phyloP scores from a whole-genome alignment of 2,797 vertebrate species.

The Chaenodraco wilsoni region DNA sequence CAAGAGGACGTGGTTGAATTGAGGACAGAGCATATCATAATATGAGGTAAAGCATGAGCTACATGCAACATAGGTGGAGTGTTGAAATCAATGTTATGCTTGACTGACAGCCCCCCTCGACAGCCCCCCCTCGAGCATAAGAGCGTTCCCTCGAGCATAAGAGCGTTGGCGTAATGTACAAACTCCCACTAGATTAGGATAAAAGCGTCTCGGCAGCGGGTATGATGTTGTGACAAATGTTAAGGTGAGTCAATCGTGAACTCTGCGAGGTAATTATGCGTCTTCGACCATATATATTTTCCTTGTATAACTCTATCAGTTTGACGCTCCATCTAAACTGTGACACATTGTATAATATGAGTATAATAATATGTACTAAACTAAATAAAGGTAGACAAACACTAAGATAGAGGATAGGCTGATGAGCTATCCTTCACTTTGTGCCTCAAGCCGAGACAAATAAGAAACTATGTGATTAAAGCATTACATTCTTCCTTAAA shows the following conservation, averaged over 20 bases:
- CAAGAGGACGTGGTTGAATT: neutral
- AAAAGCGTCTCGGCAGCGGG: slow-evolving; percentile 5
- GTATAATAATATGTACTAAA: neutral
- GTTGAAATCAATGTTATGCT: slow-evolving; percentile 39
- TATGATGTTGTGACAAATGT: slow-evolving; percentile 10
- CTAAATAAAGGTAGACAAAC: neutral
- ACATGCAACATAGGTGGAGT: slow-evolving; percentile 3
- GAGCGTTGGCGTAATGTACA: neutral
- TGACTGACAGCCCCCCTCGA: slow-evolving; percentile 36
- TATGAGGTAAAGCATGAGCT: slow-evolving; percentile 25
- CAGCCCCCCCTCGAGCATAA: too few species aligned
- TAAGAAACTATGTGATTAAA: neutral
- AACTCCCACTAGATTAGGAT: slow-evolving; percentile 15
- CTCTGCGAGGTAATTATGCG: neutral
- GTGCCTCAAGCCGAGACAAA: slow-evolving; percentile 5
- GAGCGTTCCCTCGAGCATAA: neutral
- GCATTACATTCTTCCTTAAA: neutral
- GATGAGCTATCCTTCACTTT: neutral
- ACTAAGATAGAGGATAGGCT: slow-evolving; percentile 7
- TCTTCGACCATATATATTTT: neutral
- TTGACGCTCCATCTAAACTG: neutral
- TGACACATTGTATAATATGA: neutral
- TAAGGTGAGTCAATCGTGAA: neutral
- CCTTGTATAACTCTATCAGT: neutral
- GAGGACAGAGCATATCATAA: slow-evolving; percentile 17